Evolutionary conservation across 2,113 vertebrate species (phyloP).

Genomic region (Prochilodus magdalenae): DNA sequence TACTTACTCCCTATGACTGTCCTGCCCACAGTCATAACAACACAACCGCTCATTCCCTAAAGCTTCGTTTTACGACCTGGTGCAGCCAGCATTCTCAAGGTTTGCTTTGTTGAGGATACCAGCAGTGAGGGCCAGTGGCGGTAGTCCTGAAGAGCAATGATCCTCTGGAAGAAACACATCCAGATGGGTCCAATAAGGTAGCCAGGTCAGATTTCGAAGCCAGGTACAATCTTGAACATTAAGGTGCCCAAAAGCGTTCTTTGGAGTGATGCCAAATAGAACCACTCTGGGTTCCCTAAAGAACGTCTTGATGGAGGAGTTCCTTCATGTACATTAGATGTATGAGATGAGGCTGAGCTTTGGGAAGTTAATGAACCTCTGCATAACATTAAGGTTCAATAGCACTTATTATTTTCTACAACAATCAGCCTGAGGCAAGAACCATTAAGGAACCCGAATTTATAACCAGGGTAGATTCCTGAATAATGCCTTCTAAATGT

Average conservation of each 20-base stretch:
- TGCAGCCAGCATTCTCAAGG: constrained; percentile 44
- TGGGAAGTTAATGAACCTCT: no score
- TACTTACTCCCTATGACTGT: constrained; percentile 60
- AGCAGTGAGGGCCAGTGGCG: neutral
- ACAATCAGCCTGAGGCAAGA: no score
- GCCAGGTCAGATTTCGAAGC: neutral
- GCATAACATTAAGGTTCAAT: no score
- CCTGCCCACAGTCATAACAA: constrained; percentile 57
- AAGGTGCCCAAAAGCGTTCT: no score
- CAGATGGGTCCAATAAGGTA: neutral
- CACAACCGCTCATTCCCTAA: constrained; percentile 1
- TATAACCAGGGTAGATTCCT: neutral
- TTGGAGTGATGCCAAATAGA: no score
- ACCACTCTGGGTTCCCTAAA: no score
- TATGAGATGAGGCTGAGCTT: no score
- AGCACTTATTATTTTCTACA: no score
- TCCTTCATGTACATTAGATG: no score
- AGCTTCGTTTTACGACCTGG: constrained; percentile 49
- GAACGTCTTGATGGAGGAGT: no score
- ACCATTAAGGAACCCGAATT: no score
- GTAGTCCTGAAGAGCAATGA: constrained; percentile 7
- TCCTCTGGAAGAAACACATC: neutral
- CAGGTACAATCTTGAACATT: neutral
- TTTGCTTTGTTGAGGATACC: neutral
- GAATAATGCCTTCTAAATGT: neutral